Conservation (phyloP, 2,888 invertebrate species). For the Dasysyrphus albostriatus region DNA sequence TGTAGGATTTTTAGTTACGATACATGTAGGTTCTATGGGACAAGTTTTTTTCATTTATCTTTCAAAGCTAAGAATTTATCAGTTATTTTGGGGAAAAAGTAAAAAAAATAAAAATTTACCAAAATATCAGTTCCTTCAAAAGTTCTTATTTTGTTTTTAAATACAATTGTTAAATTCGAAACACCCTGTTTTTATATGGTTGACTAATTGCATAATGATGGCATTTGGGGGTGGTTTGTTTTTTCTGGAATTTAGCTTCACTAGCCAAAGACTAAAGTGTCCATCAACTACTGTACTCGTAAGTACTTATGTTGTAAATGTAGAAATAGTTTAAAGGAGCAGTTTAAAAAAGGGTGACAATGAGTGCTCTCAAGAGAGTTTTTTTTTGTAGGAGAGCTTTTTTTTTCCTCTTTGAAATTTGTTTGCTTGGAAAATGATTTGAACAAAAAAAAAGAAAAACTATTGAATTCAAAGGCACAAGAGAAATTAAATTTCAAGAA, state of each 20-base stretch:
- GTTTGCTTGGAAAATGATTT: conserved; percentile 18
- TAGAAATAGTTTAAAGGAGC: not conserved
- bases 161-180: not conserved
- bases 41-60: no score
- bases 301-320: not conserved
- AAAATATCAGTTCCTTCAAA: no score
- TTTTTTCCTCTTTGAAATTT: conserved; percentile 22
- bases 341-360: conserved; percentile 13
- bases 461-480: not conserved
- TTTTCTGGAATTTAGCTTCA: not conserved
- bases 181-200: not conserved
- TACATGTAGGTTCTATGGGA: no score
- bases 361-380: conserved; percentile 15
- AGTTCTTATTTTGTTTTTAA: no score
- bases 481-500: not conserved
- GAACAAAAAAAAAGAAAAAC: not conserved
- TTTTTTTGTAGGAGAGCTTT: not conserved
- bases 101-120: no score
- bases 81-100: no score
- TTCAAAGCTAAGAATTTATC: no score
- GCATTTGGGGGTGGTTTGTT: no score
- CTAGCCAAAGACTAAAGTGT: not conserved
- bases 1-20: no score
- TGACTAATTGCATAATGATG: no score
- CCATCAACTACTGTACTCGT: not conserved